phyloP scores from a whole-genome alignment of 1,140 invertebrate species.

The Macrotrachela quadricornifera region DNA sequence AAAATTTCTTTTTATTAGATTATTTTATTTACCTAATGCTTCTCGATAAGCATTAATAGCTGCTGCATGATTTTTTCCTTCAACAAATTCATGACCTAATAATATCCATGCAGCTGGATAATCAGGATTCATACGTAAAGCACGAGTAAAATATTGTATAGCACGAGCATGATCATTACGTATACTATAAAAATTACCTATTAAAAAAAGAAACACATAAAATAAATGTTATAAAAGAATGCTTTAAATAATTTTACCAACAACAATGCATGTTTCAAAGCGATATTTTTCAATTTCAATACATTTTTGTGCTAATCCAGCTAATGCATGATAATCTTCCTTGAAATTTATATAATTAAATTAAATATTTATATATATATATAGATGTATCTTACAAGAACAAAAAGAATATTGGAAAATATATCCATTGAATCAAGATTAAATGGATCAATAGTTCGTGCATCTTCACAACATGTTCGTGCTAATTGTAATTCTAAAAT shows the following conservation, averaged over 20 bases:
- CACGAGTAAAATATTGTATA: slow-evolving; percentile 80
- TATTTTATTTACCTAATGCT: slow-evolving; percentile 50
- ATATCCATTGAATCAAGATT: slow-evolving; percentile 81
- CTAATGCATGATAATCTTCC: slow-evolving; percentile 71
- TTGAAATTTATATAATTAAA: too few species aligned
- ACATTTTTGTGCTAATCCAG: slow-evolving; percentile 71
- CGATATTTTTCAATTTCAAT: slow-evolving; percentile 85
- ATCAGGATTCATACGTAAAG: slow-evolving; percentile 74
- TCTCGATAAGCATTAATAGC: slow-evolving; percentile 89
- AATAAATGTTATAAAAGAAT: too few species aligned
- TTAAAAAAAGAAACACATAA: too few species aligned
- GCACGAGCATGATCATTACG: slow-evolving; percentile 85
- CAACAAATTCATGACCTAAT: slow-evolving; percentile 97
- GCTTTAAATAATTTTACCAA: slow-evolving; percentile 43
- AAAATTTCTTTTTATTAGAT: background rate
- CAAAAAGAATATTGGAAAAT: slow-evolving; percentile 83
- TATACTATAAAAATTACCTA: slow-evolving; percentile 77
- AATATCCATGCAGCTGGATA: slow-evolving; percentile 85
- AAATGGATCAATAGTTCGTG: slow-evolving; percentile 67
- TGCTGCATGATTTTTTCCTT: slow-evolving; percentile 89
- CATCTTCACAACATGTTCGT: slow-evolving; percentile 40
- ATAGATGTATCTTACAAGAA: too few species aligned
- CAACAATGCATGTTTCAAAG: slow-evolving; percentile 89
- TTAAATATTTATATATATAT: too few species aligned
- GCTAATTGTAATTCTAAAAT: background rate